These are phyloP conservation scores for Folsomia candida DNA, from an alignment of 2,888 invertebrate species.

Conservation along the genomic window DNA sequence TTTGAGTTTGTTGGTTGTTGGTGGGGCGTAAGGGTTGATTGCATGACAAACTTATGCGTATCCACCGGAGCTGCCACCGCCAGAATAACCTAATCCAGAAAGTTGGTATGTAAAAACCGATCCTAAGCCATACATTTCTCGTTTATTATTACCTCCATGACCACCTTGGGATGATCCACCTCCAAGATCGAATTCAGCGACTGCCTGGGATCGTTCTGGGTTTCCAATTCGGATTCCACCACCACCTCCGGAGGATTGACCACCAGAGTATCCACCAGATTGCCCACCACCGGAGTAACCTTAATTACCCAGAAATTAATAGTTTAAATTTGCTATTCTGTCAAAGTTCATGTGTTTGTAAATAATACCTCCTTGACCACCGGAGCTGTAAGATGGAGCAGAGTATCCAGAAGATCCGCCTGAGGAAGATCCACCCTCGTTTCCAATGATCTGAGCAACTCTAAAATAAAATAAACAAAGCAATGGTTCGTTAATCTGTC, in stretches of 20 bases:
- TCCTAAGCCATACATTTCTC: too few species aligned
- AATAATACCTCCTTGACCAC: background rate
- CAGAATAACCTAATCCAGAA: conserved; percentile 19
- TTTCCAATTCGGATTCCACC: conserved; percentile 21
- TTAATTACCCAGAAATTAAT: too few species aligned
- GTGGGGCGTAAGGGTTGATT: too few species aligned
- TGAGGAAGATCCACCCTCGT: conserved; percentile 23
- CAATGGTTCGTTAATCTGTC: background rate
- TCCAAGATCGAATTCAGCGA: conserved; percentile 33
- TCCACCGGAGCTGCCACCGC: conserved; percentile 12
- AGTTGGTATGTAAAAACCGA: too few species aligned
- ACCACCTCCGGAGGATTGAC: background rate
- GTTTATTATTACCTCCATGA: background rate
- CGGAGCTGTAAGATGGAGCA: background rate
- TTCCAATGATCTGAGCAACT: conserved; percentile 34
- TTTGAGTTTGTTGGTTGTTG: too few species aligned
- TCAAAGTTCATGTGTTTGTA: background rate
- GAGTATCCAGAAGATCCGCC: background rate
- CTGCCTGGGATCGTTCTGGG: conserved; percentile 32
- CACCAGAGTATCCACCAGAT: conserved; percentile 18
- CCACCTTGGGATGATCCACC: conserved; percentile 11
- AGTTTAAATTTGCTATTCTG: background rate
- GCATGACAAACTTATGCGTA: too few species aligned
- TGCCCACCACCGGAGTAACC: conserved; percentile 10
- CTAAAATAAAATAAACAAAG: background rate